Conservation (phyloP, 2,797 vertebrate genomes). For the Sarcophilus harrisii region DNA sequence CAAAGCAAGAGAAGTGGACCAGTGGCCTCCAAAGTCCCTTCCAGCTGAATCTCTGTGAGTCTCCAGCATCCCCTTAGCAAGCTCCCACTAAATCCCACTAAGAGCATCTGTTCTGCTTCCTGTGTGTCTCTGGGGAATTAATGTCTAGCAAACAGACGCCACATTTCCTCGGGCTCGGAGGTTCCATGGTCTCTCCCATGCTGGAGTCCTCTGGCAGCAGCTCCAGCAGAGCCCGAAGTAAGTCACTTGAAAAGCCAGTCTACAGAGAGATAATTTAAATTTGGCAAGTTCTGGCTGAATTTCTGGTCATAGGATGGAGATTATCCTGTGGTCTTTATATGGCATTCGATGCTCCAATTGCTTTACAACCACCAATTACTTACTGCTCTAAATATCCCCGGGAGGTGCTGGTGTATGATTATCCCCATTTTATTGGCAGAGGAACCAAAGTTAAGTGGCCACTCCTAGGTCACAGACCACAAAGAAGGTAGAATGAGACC, state of each 20-base stretch:
- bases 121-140: not conserved
- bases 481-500: constrained; percentile 50
- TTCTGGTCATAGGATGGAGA: constrained; percentile 66
- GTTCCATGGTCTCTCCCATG: not conserved
- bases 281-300: constrained; percentile 55
- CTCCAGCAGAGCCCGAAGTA: constrained; percentile 26
- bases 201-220: constrained; percentile 31
- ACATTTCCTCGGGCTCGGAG: not conserved
- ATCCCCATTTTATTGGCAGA: constrained; percentile 62
- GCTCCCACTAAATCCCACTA: not conserved
- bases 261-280: constrained; percentile 59
- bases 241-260: constrained; percentile 59
- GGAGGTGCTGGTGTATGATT: not conserved
- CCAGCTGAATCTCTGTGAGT: not conserved
- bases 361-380: constrained; percentile 74
- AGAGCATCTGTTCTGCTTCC: not conserved
- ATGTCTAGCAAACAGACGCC: not conserved
- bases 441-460: constrained; percentile 55
- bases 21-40: not conserved
- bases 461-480: constrained; percentile 57
- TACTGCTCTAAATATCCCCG: constrained; percentile 45
- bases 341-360: constrained; percentile 43
- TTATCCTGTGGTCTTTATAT: constrained; percentile 64
- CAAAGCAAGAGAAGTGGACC: not conserved
- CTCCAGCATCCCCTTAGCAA: not conserved